Base-by-base conservation (phyloP, 2,888 invertebrate species). In the Kryphioiulus occultus region DNA sequence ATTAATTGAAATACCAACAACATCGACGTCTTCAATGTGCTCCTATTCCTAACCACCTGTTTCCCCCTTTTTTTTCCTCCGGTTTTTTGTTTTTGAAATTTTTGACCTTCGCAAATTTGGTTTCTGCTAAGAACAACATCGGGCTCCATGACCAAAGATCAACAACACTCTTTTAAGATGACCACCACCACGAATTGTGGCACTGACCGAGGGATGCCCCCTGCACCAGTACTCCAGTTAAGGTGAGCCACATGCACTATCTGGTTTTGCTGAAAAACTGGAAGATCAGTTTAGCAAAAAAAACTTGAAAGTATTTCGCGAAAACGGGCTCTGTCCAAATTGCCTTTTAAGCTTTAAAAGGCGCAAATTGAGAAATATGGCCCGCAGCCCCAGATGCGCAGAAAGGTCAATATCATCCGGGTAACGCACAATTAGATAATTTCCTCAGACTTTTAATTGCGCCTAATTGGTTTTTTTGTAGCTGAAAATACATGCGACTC, bases 151-250 rank as follows among this genome's bases (percentile, higher is more conserved):
- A 30, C 78, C 78, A 78, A 78, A 78, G 78, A 78, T 78, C 78
- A 78, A 78, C 78, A 78, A 30, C 78, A 30, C 30, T 85, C 85
- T 17, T 85, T 85, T 39, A 85, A 85, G 44, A 85, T 85, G 85
- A 85, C 85, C 85, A 42, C 85, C 35, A 35, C 83, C 85, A 44
- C 85, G 39, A 85, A 85, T 85, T 85, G 85, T 85, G 85, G 85
- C 85, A 85, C 85, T 85, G 85, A 85, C 44, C 39, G 85, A 85
- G 85, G n/a, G 44, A 39, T 85, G 44, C 85, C 85, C 39, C 85
- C 85, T 1, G 44, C 85, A 39, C 85, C 39, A 19, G 85, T 39
- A 35, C 85, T 85, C 12, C 85, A 85, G 32, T 85, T 85, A 39
- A 85, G 85, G 85, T 85, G 44, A 85, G 85, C 78, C 68, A 59